Conservation (phyloP, 2,113 vertebrate genomes). For the Stegastes partitus region DNA sequence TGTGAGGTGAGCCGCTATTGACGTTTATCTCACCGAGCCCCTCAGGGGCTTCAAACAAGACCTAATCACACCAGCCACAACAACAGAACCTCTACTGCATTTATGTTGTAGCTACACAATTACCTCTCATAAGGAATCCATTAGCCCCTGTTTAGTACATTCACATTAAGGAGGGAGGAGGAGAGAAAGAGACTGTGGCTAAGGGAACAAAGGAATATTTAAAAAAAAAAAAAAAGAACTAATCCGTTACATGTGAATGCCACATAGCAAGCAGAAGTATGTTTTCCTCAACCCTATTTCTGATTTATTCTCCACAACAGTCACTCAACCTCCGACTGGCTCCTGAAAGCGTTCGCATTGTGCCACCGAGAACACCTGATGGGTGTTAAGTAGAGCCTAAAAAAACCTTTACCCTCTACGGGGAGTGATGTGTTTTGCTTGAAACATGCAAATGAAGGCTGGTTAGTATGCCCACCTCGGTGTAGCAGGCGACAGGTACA, state of each 20-base stretch:
- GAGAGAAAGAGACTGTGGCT: constrained; percentile 1
- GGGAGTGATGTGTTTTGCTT: constrained; percentile 37
- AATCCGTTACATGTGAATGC: constrained; percentile 32
- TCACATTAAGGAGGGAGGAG: constrained; percentile 43
- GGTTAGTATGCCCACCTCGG: constrained; percentile 1
- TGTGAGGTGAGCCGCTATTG: constrained; percentile 53
- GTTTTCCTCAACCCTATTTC: neutral
- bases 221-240: constrained; percentile 12
- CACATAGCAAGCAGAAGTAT: constrained; percentile 18
- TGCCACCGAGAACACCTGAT: constrained; percentile 33
- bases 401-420: constrained; percentile 4
- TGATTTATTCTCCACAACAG: neutral
- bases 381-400: constrained; percentile 15
- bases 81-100: constrained; percentile 57
- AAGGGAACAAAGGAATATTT: constrained; percentile 33
- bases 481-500: constrained; percentile 24
- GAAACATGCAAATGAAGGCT: constrained; percentile 18
- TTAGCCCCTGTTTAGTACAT: constrained; percentile 70
- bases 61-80: constrained; percentile 70
- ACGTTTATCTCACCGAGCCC: constrained; percentile 58
- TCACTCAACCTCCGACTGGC: neutral
- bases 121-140: constrained; percentile 79
- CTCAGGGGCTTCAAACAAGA: constrained; percentile 46
- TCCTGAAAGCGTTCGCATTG: constrained; percentile 24
- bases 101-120: constrained; percentile 68